Evolutionary conservation across 1,140 invertebrate species (phyloP).

Genomic region (Apis laboriosa): DNA sequence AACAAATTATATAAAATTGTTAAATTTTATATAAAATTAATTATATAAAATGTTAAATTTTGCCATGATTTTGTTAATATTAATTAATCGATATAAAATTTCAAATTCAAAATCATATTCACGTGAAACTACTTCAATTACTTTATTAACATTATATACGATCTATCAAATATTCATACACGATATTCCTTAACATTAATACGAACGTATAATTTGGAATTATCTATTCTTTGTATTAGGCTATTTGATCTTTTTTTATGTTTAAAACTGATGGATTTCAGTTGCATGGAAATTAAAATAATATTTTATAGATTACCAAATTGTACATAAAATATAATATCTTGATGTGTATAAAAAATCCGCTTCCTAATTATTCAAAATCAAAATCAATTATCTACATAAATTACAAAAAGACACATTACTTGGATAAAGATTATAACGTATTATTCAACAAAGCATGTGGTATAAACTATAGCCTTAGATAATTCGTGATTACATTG

Average conservation of each 20-base stretch:
- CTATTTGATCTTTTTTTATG: conserved; percentile 24
- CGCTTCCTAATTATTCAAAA: not conserved
- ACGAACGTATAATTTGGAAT: conserved; percentile 16
- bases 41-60: no score
- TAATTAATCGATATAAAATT: not conserved
- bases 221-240: conserved; percentile 23
- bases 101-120: conserved; percentile 10
- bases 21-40: no score
- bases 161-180: conserved; percentile 34
- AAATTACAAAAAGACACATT: conserved; percentile 33
- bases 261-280: not conserved
- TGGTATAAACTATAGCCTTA: conserved; percentile 30
- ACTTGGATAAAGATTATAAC: conserved; percentile 34
- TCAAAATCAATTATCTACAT: conserved; percentile 47
- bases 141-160: conserved; percentile 38
- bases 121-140: conserved; percentile 29
- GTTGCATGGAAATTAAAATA: conserved; percentile 43
- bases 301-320: not conserved
- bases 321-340: conserved; percentile 15
- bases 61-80: not conserved
- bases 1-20: no score
- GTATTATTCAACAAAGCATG: conserved; percentile 37
- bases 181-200: conserved; percentile 19
- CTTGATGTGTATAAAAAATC: conserved; percentile 37
- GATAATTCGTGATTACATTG: conserved; percentile 11